Evolutionary conservation across 1,140 invertebrate genomes (phyloP).

Genomic region (Aphelinus atriplicis): DNA sequence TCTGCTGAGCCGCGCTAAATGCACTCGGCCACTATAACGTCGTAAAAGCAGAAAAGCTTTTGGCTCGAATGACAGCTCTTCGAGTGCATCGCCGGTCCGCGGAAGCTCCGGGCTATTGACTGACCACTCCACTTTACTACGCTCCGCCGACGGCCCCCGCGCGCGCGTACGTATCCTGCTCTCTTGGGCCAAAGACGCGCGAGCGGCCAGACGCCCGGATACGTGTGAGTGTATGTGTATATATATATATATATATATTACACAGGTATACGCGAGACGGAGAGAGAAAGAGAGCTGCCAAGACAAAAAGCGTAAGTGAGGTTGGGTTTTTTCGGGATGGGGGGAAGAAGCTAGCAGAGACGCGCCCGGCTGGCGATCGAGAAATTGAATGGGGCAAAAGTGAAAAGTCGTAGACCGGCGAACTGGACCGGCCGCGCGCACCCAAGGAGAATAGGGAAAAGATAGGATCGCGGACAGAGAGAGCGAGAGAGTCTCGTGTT

Average conservation of each 20-base stretch:
- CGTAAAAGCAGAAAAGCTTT: slow-evolving; percentile 61
- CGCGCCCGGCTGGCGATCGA: not conserved
- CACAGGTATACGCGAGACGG: too few relatives aligned
- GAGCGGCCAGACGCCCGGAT: not conserved
- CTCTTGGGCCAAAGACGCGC: too few relatives aligned
- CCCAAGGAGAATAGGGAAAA: not conserved
- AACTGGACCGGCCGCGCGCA: not conserved
- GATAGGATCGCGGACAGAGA: slow-evolving; percentile 37
- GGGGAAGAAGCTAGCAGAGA: slow-evolving; percentile 9
- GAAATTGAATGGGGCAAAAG: slow-evolving; percentile 7
- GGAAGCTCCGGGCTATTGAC: slow-evolving; percentile 64
- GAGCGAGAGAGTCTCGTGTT: slow-evolving; percentile 28
- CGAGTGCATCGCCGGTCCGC: slow-evolving; percentile 54
- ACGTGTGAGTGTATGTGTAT: slow-evolving; percentile 11
- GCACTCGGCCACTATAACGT: slow-evolving; percentile 57
- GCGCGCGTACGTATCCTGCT: too few relatives aligned
- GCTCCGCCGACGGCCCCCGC: slow-evolving; percentile 44
- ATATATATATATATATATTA: not conserved
- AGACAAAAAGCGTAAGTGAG: slow-evolving; percentile 14
- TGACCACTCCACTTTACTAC: slow-evolving; percentile 60
- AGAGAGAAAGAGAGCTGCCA: not conserved
- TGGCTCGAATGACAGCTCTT: slow-evolving; percentile 61
- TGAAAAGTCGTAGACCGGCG: slow-evolving; percentile 10
- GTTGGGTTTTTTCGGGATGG: slow-evolving; percentile 7
- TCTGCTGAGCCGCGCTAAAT: slow-evolving; percentile 55